Conservation (phyloP, 1,140 invertebrate genomes). For the Zelostemma sp. region DNA sequence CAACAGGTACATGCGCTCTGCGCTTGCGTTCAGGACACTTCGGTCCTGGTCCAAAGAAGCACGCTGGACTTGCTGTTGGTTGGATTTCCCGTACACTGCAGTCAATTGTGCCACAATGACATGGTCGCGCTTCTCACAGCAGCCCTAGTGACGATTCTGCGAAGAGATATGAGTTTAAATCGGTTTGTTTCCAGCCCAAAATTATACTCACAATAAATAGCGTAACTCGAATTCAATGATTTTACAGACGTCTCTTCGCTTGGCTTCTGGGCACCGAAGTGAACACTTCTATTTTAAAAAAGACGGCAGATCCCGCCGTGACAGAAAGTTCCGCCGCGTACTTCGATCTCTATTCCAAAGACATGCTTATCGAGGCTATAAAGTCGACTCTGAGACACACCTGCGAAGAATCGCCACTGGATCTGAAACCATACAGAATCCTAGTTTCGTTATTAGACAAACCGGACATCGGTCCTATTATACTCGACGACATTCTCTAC, state of each 20-base stretch:
- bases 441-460: constrained; percentile 91
- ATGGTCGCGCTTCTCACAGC: constrained; percentile 84
- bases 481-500: constrained; percentile 87
- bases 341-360: constrained; percentile 82
- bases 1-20: constrained; percentile 76
- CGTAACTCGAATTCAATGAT: neutral
- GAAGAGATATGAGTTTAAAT: constrained; percentile 94
- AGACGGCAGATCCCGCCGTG: constrained; percentile 56
- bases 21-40: constrained; percentile 83
- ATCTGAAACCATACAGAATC: constrained; percentile 86
- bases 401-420: constrained; percentile 73
- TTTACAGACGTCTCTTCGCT: constrained; percentile 79
- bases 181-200: constrained; percentile 73
- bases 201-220: too few relatives aligned
- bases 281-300: constrained; percentile 72
- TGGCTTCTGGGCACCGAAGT: constrained; percentile 86
- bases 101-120: constrained; percentile 80
- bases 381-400: constrained; percentile 74
- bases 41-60: constrained; percentile 89
- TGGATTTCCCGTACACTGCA: constrained; percentile 90
- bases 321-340: constrained; percentile 71
- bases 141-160: constrained; percentile 84
- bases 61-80: constrained; percentile 87
- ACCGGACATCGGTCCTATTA: constrained; percentile 87
- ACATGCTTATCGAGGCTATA: constrained; percentile 76